A percentile compares a stretch with the other conserved stretches of the same genome.
Evolutionary conservation across 2,888 invertebrate genomes (phyloP).

Genomic region (Drosophila mercatorum): DNA sequence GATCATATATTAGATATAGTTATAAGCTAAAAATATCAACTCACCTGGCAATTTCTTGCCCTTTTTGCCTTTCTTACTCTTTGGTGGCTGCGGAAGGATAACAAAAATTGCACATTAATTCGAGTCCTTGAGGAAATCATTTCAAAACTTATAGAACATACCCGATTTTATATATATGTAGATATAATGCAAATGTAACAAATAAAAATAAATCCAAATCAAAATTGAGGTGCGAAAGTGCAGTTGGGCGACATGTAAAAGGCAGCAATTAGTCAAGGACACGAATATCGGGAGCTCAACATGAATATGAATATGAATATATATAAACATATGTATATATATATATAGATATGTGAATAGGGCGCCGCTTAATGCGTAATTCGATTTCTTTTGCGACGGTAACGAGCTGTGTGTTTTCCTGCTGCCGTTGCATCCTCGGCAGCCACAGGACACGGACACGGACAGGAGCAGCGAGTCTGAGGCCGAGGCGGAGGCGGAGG

Average conservation of each 20-base stretch:
- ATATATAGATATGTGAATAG: not conserved
- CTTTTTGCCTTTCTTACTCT: constrained; percentile 83
- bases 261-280: constrained; percentile 5
- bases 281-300: not conserved
- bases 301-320: too few species aligned
- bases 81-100: constrained; percentile 81
- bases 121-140: not conserved
- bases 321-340: too few species aligned
- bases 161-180: not conserved
- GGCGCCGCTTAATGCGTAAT: constrained; percentile 67
- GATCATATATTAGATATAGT: too few species aligned
- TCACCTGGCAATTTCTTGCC: constrained; percentile 83
- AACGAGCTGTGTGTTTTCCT: constrained; percentile 17
- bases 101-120: not conserved
- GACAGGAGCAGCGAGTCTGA: constrained; percentile 13
- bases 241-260: not conserved
- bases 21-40: constrained; percentile 29
- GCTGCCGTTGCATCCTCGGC: constrained; percentile 14
- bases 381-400: constrained; percentile 51
- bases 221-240: not conserved
- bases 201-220: not conserved
- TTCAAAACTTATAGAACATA: not conserved
- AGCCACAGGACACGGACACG: constrained; percentile 21
- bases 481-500: constrained; percentile 2
- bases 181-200: not conserved